Conservation (phyloP, 2,888 invertebrate genomes). For the Brenthis hecate region DNA sequence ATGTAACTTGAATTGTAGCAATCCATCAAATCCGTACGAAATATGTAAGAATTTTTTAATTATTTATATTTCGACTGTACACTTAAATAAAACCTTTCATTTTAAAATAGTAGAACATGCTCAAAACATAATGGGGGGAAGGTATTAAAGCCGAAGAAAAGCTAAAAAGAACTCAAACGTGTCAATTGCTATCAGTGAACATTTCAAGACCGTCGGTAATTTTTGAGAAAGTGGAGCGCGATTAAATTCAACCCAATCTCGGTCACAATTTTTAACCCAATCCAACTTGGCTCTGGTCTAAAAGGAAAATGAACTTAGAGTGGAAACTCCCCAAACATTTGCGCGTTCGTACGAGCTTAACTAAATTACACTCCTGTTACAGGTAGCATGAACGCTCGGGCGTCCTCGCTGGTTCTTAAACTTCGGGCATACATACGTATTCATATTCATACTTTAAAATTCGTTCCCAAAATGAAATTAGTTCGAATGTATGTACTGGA, state of each 20-base stretch:
- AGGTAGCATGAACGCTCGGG: slow-evolving; percentile 19
- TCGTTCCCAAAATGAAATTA: slow-evolving; percentile 30
- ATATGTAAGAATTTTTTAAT: too few relatives aligned
- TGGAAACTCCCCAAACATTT: slow-evolving; percentile 42
- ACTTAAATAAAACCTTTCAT: background rate
- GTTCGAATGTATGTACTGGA: slow-evolving; percentile 17
- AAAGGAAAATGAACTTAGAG: slow-evolving; percentile 41
- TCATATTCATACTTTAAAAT: slow-evolving; percentile 25
- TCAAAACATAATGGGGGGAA: background rate
- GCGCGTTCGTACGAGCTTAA: slow-evolving; percentile 40
- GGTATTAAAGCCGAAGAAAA: background rate
- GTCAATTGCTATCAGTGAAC: background rate
- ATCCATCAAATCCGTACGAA: too few relatives aligned
- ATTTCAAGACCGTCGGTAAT: slow-evolving; percentile 2
- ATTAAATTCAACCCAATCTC: slow-evolving; percentile 27
- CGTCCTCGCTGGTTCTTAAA: slow-evolving; percentile 25
- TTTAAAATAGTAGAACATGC: background rate
- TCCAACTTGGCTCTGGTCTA: slow-evolving; percentile 26
- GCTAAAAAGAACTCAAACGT: slow-evolving; percentile 9
- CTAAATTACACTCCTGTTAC: slow-evolving; percentile 42
- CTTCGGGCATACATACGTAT: slow-evolving; percentile 22
- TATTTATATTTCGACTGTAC: too few relatives aligned
- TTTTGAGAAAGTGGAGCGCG: slow-evolving; percentile 7
- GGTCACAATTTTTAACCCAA: slow-evolving; percentile 34
- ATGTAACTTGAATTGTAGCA: too few relatives aligned